phyloP scores from a whole-genome alignment of 2,888 invertebrate genomes.

The Latrodectus elegans region DNA sequence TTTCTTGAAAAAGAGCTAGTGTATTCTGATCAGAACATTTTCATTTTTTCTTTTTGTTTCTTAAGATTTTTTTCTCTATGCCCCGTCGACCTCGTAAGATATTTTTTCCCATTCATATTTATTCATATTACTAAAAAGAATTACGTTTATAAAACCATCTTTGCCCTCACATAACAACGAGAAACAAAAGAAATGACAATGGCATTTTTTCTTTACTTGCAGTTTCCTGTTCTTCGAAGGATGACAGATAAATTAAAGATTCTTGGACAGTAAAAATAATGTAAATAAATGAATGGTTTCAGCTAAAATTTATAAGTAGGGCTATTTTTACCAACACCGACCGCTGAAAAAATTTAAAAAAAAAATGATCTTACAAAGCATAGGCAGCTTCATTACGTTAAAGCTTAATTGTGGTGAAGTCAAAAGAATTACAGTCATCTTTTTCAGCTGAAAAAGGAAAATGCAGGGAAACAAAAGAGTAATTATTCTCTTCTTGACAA shows the following conservation, averaged over 20 bases:
- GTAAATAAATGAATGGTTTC: slow-evolving; percentile 3
- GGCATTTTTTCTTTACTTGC: neutral
- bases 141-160: slow-evolving; percentile 19
- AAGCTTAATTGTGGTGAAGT: slow-evolving; percentile 44
- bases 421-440: slow-evolving; percentile 18
- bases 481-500: slow-evolving; percentile 25
- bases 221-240: neutral
- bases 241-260: slow-evolving; percentile 46
- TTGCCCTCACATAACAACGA: slow-evolving; percentile 32
- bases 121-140: slow-evolving; percentile 10
- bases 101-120: too few species aligned
- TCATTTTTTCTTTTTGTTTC: too few species aligned
- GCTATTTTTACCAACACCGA: neutral
- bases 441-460: slow-evolving; percentile 9
- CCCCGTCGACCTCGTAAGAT: too few species aligned
- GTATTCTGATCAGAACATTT: too few species aligned
- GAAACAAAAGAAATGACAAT: slow-evolving; percentile 20
- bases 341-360: neutral
- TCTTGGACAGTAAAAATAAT: slow-evolving; percentile 20
- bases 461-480: slow-evolving; percentile 16
- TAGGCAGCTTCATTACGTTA: slow-evolving; percentile 39
- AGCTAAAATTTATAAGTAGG: slow-evolving; percentile 4
- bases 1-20: too few species aligned
- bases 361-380: slow-evolving; percentile 7
- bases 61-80: too few species aligned